Evolutionary conservation across 2,797 vertebrate genomes (phyloP), one percentile per base, ranked within the genome.

Genomic region (Ctenochaetus hawaiiensis): DNA sequence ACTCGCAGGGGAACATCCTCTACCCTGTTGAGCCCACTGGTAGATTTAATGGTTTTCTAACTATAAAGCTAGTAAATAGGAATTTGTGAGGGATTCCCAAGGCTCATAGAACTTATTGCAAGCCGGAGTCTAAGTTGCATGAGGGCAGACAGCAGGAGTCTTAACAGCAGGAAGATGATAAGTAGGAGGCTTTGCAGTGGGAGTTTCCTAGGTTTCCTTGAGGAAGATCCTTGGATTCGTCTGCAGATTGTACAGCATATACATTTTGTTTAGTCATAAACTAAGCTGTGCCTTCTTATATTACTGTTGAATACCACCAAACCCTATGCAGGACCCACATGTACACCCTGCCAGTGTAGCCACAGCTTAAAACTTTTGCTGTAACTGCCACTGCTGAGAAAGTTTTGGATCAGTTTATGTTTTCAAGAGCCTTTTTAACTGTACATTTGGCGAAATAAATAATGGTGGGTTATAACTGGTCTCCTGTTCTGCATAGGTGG

Each of bases 401-500:
- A n/a, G 16, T 1, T 41, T 1, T 26, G 48, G 6, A 48, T 45
- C 18, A 44, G 22, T 17, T 47, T 39, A 9, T 26, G 0, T 66
- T 59, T 59, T 62, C 2, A 48, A 49, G 7, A 8, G 2, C 0
- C 26, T 16, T 70, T 67, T 62, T 49, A 34, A 47, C 5, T 34
- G 1, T 58, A 18, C 43, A 44, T 72, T 48, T 70, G 9, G 4
- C 8, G 44, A 37, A 43, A 34, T 3, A 12, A 43, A 56, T 13
- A 23, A 26, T 26, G 2, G 26, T 26, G 30, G 5, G 2, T 18
- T 47, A 67, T 5, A 58, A 17, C 12, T 7, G 1, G 4, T 67
- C 53, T 78, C 17, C 12, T 60, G 18, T 59, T 8, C 52, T 68
- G 41, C 11, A 62, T 26, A 96, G 95, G 92, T 97, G 60, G 97